Base-by-base conservation (phyloP, 2,888 invertebrate species). In the Dryococelus australis region DNA sequence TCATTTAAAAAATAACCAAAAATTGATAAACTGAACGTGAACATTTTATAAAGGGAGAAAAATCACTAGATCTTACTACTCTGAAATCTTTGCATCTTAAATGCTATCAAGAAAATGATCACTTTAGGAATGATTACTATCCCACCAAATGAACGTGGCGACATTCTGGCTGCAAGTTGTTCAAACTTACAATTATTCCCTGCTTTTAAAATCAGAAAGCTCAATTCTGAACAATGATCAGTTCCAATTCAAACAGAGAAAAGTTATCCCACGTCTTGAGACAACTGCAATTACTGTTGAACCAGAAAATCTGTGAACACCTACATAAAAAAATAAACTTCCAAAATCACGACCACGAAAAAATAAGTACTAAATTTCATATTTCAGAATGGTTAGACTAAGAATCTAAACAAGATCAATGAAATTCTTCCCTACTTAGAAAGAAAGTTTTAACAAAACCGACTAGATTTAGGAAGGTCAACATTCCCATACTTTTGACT, bases 361-460 rank as follows among this genome's bases (percentile, higher is more conserved):
- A n/a, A 80, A 79, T 79, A 80, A 80, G 80, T 80, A 80, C n/a
- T 0, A 24, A 80, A 80, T 80, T 80, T 80, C 9, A 80, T 12
- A 26, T 80, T 80, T 80, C 80, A 12, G 80, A 80, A 80, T 5
- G 28, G 26, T n/a, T 80, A 80, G 13, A n/a, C 80, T n/a, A 80
- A n/a, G 80, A 10, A 80, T 24, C 24, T 80, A 27, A 27, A 13
- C 28, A 80, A 80, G 24, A 28, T 28, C 26, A 13, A 80, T 8
- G 13, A 0, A 80, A 80, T 80, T 27, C n/a, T 80, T 0, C 80
- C 24, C 3, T 13, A 80, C 80, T 13, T 80, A 24, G 26, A 28
- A 80, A 80, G 24, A n/a, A 80, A 13, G 26, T 13, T 80, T 35
- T 4, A 80, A 20, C 26, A 80, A n/a, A 27, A 80, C n/a, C n/a